Conservation (phyloP, 2,888 invertebrate genomes). For the Sipha maydis region DNA sequence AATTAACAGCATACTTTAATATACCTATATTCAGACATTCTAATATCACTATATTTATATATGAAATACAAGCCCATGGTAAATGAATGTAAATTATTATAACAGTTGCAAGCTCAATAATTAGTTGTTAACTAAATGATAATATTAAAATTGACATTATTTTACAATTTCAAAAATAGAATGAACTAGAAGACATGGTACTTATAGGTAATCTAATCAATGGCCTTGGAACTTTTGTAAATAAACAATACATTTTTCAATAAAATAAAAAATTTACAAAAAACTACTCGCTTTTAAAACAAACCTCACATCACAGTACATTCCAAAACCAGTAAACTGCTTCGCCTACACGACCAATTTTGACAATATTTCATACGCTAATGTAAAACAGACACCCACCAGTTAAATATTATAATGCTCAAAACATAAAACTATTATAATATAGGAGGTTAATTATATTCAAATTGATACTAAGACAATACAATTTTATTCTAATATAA, state of each 20-base stretch:
- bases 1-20: too few relatives aligned
- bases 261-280: constrained; percentile 5
- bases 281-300: not conserved
- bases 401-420: not conserved
- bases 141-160: too few relatives aligned
- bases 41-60: too few relatives aligned
- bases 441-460: not conserved
- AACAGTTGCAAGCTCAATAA: not conserved
- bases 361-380: constrained; percentile 28
- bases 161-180: too few relatives aligned
- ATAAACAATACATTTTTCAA: not conserved
- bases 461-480: not conserved
- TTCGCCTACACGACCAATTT: constrained; percentile 36
- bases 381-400: constrained; percentile 44
- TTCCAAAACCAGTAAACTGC: constrained; percentile 5
- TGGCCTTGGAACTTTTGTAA: not conserved
- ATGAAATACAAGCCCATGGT: too few relatives aligned
- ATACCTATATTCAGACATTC: too few relatives aligned
- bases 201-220: too few relatives aligned
- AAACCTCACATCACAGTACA: not conserved
- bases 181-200: not conserved
- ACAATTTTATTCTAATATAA: not conserved
- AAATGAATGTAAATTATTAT: not conserved
- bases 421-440: not conserved
- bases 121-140: too few relatives aligned